Percentiles rank a stretch among this genome's conserved stretches.
Evolutionary conservation across 2,113 vertebrate species (phyloP).

Genomic region (Salminus brasiliensis): DNA sequence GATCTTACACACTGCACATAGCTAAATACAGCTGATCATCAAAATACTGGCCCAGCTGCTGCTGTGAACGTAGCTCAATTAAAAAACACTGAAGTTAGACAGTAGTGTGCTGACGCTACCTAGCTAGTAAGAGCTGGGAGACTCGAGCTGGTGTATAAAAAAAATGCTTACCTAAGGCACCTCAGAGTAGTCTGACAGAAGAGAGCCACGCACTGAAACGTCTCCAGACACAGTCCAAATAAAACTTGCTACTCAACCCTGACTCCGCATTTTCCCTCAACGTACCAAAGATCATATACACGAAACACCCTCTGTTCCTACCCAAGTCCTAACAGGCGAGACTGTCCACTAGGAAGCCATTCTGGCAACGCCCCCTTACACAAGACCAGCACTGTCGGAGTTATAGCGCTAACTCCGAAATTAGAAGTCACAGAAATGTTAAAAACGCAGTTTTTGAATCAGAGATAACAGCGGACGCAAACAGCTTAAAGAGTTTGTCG

Average conservation of each 20-base stretch:
- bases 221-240: neutral
- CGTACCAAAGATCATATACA: too few species aligned
- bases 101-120: neutral
- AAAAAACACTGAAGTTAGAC: neutral
- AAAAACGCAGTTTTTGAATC: too few species aligned
- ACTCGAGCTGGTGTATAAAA: neutral
- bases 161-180: neutral
- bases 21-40: neutral
- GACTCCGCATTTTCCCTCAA: neutral
- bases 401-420: too few species aligned
- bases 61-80: too few species aligned
- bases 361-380: too few species aligned
- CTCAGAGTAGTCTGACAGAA: neutral
- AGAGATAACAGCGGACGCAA: too few species aligned
- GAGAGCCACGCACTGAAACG: neutral
- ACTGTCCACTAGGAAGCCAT: too few species aligned
- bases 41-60: neutral
- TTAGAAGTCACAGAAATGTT: too few species aligned
- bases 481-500: too few species aligned
- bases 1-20: neutral
- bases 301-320: too few species aligned
- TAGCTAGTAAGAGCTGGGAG: neutral
- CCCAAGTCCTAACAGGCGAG: too few species aligned
- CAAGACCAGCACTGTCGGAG: too few species aligned
- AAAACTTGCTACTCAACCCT: neutral